phyloP scores from a whole-genome alignment of 2,888 invertebrate species.

The Gymnoscelis rufifasciata region DNA sequence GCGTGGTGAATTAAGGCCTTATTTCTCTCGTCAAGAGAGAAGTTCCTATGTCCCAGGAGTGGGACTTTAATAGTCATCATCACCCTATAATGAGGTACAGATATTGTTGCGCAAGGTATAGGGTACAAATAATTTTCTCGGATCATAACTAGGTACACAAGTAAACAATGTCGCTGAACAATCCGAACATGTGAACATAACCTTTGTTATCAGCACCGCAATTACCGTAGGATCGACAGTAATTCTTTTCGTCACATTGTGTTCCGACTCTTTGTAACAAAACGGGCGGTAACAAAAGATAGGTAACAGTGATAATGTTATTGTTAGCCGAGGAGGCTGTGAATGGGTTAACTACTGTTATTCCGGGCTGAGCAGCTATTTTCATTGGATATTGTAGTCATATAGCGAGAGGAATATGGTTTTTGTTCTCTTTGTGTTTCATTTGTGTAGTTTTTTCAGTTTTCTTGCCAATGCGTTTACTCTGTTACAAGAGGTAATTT shows the following conservation, averaged over 20 bases:
- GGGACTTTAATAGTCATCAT: no score
- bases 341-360: constrained; percentile 34
- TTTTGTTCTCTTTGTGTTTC: background rate
- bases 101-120: no score
- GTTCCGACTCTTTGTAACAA: constrained; percentile 45
- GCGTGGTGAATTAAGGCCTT: no score
- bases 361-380: constrained; percentile 4
- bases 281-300: constrained; percentile 52
- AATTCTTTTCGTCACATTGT: constrained; percentile 49
- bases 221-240: constrained; percentile 51
- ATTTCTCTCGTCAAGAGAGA: no score
- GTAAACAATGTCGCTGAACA: no score
- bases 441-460: no score
- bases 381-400: constrained; percentile 12
- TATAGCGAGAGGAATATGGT: background rate
- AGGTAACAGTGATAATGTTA: constrained; percentile 43
- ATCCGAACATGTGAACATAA: background rate
- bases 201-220: constrained; percentile 23
- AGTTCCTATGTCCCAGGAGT: background rate
- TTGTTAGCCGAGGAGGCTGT: constrained; percentile 35
- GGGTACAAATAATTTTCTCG: background rate
- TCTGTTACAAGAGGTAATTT: no score
- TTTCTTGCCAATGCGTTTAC: no score
- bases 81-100: no score
- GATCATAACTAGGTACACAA: background rate